Base-by-base conservation (phyloP, 2,113 vertebrate species). In the Gallinago jamesoni region DNA sequence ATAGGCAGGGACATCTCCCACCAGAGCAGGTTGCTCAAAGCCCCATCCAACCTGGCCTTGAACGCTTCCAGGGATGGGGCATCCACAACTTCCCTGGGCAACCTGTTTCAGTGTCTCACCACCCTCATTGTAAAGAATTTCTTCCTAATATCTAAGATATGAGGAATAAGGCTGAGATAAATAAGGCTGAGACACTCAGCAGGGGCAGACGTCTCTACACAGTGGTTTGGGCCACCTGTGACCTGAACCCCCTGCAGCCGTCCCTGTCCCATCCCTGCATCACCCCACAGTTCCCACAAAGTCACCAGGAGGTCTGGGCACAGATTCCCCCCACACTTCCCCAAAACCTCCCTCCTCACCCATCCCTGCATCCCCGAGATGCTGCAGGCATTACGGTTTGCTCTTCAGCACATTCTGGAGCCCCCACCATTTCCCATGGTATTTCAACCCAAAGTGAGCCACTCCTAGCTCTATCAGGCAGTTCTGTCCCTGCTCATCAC, bases 191-290 rank as follows among this genome's bases (percentile, higher is more conserved):
- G 57, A n/a, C 16, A 19, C 37, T 3, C 0, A 2, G 31, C 1
- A 2, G 64, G 55, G 48, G 19, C 23, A 25, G 45, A 18, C 35
- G 31, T 7, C 37, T 66, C 39, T 1, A 1, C 50, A 28, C 14
- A 86, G 48, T 1, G 0, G 9, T 53, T 70, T 2, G 22, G 41
- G 25, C 35, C 37, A n/a, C 14, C 43, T 13, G 10, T 0, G 1
- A 31, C 30, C 35, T n/a, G 30, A 70, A 37, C 5, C 1, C 20
- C 19, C 19, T 2, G 0, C 17, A 73, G 25, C n/a, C 4, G 0
- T 43, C 23, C 30, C 59, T 63, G n/a, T 5, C 8, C 43, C 3
- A 1, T 31, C 31, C 48, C 30, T 41, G 43, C 55, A 64, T 3
- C 18, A n/a, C 14, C 43, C 48, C 3, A 2, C 10, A 74, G 14